Percentiles rank a stretch among this genome's conserved stretches.
Evolutionary conservation across 2,888 invertebrate species (phyloP).

Genomic region (Plebejus argus): DNA sequence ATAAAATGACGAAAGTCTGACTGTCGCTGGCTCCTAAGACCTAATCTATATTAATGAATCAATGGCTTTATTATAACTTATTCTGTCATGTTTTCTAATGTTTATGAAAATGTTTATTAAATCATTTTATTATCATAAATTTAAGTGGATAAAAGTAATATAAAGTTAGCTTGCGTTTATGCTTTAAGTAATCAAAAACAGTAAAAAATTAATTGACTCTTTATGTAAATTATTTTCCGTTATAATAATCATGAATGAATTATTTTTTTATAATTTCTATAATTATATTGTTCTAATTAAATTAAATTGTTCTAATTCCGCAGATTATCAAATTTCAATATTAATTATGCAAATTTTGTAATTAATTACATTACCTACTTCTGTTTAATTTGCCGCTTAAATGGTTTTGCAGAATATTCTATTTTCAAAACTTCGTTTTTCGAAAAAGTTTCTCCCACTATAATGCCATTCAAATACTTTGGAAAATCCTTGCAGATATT

Average conservation of each 20-base stretch:
- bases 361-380: background rate
- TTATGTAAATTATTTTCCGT: background rate
- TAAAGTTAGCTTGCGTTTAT: background rate
- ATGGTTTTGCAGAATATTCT: background rate
- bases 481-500: background rate
- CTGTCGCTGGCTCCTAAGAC: too few relatives aligned
- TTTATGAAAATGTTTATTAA: too few relatives aligned
- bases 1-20: too few relatives aligned
- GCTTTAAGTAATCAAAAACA: background rate
- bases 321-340: background rate
- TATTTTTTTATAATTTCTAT: background rate
- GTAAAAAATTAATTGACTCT: background rate
- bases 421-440: background rate
- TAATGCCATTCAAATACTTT: too few relatives aligned
- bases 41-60: too few relatives aligned
- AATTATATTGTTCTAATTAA: conserved; percentile 4
- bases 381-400: background rate
- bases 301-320: background rate
- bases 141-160: background rate
- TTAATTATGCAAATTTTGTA: background rate
- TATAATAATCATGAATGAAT: background rate
- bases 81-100: too few relatives aligned
- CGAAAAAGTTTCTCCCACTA: too few relatives aligned
- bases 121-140: too few relatives aligned
- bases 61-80: too few relatives aligned